These are phyloP conservation scores for Neodontobutis hainanensis DNA, from an alignment of 2,113 vertebrate genomes.

Conservation along the genomic window DNA sequence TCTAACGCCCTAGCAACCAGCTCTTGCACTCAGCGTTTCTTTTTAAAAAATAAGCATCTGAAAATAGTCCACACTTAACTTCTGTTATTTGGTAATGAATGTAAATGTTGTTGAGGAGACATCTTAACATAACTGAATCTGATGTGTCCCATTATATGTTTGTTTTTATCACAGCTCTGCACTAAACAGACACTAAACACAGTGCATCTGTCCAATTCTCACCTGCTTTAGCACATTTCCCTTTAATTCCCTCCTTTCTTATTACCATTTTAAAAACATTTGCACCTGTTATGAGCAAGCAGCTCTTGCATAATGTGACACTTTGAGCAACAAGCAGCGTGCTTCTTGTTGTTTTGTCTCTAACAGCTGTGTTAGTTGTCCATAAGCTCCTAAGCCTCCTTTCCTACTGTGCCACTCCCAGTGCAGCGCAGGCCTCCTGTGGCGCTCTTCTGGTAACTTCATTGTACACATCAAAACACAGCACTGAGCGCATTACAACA, in stretches of 20 bases:
- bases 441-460: constrained; percentile 48
- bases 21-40: no score
- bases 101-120: not conserved
- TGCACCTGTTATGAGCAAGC: constrained; percentile 32
- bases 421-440: constrained; percentile 51
- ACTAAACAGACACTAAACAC: not conserved
- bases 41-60: no score
- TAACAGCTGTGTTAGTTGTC: constrained; percentile 61
- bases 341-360: constrained; percentile 53
- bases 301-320: constrained; percentile 8
- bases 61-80: not conserved
- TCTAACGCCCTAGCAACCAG: no score
- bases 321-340: constrained; percentile 25
- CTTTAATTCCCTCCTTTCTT: constrained; percentile 1
- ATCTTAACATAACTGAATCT: not conserved
- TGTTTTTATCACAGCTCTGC: not conserved
- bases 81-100: not conserved
- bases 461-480: constrained; percentile 65
- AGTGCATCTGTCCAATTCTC: not conserved
- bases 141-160: not conserved
- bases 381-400: constrained; percentile 60
- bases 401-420: constrained; percentile 52
- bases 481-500: constrained; percentile 34
- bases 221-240: not conserved
- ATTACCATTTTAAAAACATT: constrained; percentile 20